Conservation (phyloP, 2,797 vertebrate genomes). For the Gobio occitaniae region DNA sequence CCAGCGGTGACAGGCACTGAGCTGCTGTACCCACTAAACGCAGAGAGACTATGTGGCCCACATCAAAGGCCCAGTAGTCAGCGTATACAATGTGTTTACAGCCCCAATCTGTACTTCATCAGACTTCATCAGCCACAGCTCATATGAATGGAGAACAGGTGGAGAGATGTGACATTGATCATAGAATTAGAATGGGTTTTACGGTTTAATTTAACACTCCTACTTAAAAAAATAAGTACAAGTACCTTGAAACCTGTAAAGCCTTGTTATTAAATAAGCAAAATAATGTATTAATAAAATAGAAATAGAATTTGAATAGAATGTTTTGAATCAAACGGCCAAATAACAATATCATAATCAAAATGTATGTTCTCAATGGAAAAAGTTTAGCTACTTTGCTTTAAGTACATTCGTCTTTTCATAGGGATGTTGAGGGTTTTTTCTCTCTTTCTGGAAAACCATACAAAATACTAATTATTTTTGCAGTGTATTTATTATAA, state of each 20-base stretch:
- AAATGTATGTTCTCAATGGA: background rate
- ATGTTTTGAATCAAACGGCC: background rate
- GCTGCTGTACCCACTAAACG: constrained; percentile 62
- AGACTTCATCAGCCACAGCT: constrained; percentile 45
- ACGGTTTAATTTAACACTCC: background rate
- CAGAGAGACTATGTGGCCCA: constrained; percentile 60
- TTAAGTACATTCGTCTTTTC: too few relatives aligned
- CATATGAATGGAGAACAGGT: constrained; percentile 20
- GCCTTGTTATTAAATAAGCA: background rate
- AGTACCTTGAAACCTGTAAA: background rate
- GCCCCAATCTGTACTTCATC: constrained; percentile 57
- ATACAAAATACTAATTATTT: too few relatives aligned
- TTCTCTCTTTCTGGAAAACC: too few relatives aligned
- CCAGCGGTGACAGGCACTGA: constrained; percentile 27
- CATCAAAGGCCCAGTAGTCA: constrained; percentile 70
- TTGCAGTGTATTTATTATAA: too few relatives aligned
- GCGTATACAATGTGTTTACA: constrained; percentile 66
- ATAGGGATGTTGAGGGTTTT: too few relatives aligned
- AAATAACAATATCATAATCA: background rate
- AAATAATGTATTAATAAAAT: background rate
- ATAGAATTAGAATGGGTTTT: constrained; percentile 1
- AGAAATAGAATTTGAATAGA: background rate
- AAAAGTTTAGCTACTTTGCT: too few relatives aligned
- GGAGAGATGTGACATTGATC: constrained; percentile 4
- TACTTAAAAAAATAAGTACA: background rate